Conservation (phyloP, 2,113 vertebrate genomes). For the Halcyon senegalensis region DNA sequence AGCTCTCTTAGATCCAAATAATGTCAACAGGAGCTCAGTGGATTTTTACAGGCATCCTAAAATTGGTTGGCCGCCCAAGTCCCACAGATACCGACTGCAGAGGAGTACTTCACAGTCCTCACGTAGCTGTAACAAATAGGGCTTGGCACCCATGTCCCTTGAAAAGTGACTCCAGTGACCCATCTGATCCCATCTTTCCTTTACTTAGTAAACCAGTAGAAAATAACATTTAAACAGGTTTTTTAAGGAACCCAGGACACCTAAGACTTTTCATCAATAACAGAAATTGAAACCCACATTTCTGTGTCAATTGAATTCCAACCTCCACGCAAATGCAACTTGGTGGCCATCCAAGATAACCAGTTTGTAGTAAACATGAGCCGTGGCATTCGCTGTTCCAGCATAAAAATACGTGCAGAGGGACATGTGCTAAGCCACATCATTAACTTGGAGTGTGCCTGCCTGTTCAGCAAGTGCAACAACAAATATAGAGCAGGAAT, state of each 20-base stretch:
- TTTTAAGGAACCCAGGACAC: background rate
- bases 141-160: accelerated
- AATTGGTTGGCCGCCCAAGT: background rate
- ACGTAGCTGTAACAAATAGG: background rate
- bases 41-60: background rate
- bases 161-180: background rate
- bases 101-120: background rate
- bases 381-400: background rate
- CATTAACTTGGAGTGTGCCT: background rate
- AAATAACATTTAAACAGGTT: background rate
- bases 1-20: background rate
- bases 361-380: background rate
- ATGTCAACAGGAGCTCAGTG: background rate
- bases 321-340: background rate
- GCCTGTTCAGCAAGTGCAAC: background rate
- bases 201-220: background rate
- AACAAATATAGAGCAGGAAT: background rate
- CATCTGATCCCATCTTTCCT: background rate
- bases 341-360: background rate
- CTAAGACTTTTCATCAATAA: background rate
- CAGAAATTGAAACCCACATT: background rate
- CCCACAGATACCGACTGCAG: background rate
- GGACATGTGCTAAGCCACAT: background rate
- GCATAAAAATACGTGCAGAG: background rate
- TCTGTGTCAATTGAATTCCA: background rate